Conservation (phyloP, 23 tunicate genomes). For the Styela clava region DNA sequence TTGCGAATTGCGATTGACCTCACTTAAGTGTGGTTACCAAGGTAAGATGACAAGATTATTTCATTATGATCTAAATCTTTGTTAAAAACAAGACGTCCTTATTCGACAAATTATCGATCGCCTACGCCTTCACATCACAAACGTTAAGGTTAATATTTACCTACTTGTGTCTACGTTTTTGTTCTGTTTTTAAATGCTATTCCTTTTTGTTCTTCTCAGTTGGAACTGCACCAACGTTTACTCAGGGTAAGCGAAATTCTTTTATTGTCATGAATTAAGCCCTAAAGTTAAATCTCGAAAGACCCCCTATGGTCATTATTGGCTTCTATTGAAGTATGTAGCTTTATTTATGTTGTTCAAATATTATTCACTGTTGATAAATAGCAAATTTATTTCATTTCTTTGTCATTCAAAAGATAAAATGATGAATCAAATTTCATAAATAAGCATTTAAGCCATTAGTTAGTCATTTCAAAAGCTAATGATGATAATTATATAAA, state of each 20-base stretch:
- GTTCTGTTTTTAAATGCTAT: neutral
- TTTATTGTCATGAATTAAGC: neutral
- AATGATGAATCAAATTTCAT: too few relatives aligned
- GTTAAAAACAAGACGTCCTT: neutral
- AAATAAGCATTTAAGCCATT: too few relatives aligned
- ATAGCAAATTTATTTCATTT: too few relatives aligned
- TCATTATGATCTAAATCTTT: too few relatives aligned
- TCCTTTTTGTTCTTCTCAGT: slow-evolving; percentile 48
- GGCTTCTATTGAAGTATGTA: neutral
- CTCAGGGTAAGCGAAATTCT: slow-evolving; percentile 59
- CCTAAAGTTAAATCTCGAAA: neutral
- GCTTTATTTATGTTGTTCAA: neutral
- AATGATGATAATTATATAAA: too few relatives aligned
- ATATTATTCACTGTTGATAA: too few relatives aligned
- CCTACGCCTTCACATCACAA: neutral
- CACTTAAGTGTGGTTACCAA: too few relatives aligned
- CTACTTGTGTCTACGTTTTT: slow-evolving; percentile 2
- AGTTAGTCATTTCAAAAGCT: too few relatives aligned
- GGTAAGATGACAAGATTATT: too few relatives aligned
- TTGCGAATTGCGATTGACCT: too few relatives aligned
- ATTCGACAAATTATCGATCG: neutral
- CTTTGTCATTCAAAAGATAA: too few relatives aligned
- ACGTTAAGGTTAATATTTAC: neutral
- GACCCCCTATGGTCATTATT: neutral
- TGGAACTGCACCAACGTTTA: slow-evolving; percentile 75